Percentiles rank a stretch among this genome's conserved stretches.
phyloP scores from a whole-genome alignment of 2,888 invertebrate genomes.

The Idaea dimidiata region DNA sequence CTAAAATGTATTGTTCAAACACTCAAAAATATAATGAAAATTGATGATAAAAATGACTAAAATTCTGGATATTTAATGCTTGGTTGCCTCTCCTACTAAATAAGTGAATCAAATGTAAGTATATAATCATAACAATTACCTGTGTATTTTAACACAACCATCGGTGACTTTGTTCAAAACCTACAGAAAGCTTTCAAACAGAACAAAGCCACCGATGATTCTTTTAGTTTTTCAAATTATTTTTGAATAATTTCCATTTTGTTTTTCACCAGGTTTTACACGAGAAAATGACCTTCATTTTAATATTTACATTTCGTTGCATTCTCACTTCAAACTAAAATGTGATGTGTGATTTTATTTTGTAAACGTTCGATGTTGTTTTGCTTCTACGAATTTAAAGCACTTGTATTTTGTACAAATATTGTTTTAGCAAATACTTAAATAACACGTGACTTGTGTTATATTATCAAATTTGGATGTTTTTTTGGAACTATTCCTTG shows the following conservation, averaged over 20 bases:
- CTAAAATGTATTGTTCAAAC: no score
- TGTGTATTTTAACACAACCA: no score
- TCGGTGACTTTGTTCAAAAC: no score
- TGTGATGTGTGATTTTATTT: neutral
- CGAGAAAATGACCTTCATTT: neutral
- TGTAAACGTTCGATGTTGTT: neutral
- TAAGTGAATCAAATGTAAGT: no score
- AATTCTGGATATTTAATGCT: neutral
- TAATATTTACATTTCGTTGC: neutral
- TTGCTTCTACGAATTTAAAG: neutral
- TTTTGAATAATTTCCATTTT: neutral
- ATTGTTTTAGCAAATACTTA: neutral
- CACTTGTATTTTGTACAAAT: neutral
- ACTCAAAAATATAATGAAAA: no score
- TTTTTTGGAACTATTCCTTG: neutral
- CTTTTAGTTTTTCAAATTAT: no score
- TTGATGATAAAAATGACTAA: no score
- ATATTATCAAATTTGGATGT: neutral
- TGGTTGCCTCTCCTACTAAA: no score
- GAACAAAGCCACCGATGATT: neutral
- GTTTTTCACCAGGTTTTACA: neutral
- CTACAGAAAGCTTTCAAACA: no score
- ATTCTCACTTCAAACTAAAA: neutral
- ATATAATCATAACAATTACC: no score
- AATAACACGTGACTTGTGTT: neutral